Evolutionary conservation across 2,888 invertebrate genomes (phyloP).

Genomic region (Cheilosia grossa): DNA sequence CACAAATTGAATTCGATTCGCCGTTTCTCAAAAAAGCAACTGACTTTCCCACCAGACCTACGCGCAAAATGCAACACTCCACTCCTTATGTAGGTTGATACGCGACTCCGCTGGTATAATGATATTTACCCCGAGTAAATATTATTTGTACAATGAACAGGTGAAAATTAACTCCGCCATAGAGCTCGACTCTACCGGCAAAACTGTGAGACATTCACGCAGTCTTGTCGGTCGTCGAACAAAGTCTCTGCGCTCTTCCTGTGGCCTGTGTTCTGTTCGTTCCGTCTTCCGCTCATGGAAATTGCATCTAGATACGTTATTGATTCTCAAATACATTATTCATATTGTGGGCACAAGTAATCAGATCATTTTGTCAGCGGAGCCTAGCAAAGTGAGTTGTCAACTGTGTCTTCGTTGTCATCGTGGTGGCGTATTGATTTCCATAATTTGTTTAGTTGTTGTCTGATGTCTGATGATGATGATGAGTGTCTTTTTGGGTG

Average conservation of each 20-base stretch:
- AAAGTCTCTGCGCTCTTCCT: slow-evolving; percentile 1
- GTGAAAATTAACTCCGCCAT: slow-evolving; percentile 59
- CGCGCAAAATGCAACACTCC: background rate
- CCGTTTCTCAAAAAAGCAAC: no score
- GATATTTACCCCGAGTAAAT: slow-evolving; percentile 58
- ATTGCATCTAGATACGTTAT: slow-evolving; percentile 74
- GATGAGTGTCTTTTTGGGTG: slow-evolving; percentile 10
- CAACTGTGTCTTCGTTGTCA: slow-evolving; percentile 51
- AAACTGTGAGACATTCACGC: slow-evolving; percentile 33
- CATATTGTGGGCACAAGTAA: slow-evolving; percentile 74
- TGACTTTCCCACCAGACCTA: no score
- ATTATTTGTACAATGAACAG: slow-evolving; percentile 62
- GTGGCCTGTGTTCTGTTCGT: background rate
- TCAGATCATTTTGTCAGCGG: slow-evolving; percentile 72
- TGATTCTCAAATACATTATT: slow-evolving; percentile 73
- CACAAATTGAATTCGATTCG: no score
- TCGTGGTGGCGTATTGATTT: slow-evolving; percentile 69
- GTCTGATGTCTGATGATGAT: slow-evolving; percentile 19
- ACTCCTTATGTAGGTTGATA: background rate
- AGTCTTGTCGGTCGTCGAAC: slow-evolving; percentile 9
- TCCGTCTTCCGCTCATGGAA: slow-evolving; percentile 54
- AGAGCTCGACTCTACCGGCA: slow-evolving; percentile 8
- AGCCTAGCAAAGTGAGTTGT: slow-evolving; percentile 66
- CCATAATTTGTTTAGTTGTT: slow-evolving; percentile 67
- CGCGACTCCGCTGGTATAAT: slow-evolving; percentile 8